Evolutionary conservation across 2,888 invertebrate genomes (phyloP).

Genomic region (Mylabris sibirica): DNA sequence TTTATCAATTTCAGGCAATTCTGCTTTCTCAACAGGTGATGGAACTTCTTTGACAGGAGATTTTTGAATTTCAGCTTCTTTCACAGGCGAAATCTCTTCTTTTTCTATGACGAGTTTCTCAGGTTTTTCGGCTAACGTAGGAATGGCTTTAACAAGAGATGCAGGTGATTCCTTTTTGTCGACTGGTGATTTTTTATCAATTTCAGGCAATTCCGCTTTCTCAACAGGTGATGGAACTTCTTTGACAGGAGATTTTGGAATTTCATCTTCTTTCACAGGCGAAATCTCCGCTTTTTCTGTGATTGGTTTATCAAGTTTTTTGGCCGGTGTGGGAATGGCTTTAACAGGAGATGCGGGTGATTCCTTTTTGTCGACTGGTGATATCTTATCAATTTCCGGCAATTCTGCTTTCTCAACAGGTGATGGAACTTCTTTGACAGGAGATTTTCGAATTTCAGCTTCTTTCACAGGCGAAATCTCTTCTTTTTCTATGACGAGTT

Average conservation of each 20-base stretch:
- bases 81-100: slow-evolving; percentile 14
- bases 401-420: no score
- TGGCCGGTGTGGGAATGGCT: no score
- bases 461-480: not conserved
- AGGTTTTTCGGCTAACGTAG: slow-evolving; percentile 2
- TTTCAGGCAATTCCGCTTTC: not conserved
- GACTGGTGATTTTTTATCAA: slow-evolving; percentile 5
- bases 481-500: not conserved
- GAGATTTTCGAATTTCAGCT: no score
- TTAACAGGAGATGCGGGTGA: not conserved
- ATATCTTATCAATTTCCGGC: no score
- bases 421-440: no score
- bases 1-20: not conserved
- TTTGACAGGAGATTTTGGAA: no score
- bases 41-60: slow-evolving; percentile 11
- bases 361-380: not conserved
- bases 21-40: slow-evolving; percentile 1
- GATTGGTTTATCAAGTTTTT: no score
- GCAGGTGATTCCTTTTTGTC: not conserved
- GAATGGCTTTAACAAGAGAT: slow-evolving; percentile 2
- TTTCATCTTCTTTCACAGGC: no score
- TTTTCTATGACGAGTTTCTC: not conserved
- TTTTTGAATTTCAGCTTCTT: slow-evolving; percentile 8
- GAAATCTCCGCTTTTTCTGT: no score
- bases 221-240: not conserved